Percentiles rank a stretch among this genome's conserved stretches.
Conservation (phyloP, 2,113 vertebrate species). For the Rostratula benghalensis region DNA sequence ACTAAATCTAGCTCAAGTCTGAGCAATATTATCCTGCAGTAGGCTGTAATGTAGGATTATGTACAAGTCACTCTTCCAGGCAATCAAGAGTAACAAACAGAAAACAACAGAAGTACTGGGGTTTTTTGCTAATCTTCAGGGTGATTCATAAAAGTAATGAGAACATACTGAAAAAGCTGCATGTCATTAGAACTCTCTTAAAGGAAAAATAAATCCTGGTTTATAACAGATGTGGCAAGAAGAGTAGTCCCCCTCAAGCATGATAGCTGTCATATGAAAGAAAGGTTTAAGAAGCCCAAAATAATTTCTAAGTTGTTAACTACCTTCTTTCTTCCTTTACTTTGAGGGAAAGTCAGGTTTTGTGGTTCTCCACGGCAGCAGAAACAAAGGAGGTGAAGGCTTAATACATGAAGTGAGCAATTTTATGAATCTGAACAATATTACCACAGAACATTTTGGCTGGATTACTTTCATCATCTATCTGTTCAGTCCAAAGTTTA, state of each 20-base stretch:
- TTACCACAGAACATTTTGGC: neutral
- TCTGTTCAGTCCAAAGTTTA: conserved; percentile 19
- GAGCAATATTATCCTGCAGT: neutral
- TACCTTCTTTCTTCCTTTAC: neutral
- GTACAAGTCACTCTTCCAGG: neutral
- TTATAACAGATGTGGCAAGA: neutral
- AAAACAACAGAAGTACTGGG: neutral
- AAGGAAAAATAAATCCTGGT: neutral
- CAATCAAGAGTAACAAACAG: neutral
- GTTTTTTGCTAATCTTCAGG: neutral
- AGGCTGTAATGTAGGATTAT: neutral
- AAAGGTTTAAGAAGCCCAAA: neutral
- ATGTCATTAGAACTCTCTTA: neutral
- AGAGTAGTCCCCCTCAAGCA: neutral
- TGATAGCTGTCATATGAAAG: neutral
- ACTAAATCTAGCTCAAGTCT: neutral
- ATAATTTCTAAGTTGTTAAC: neutral
- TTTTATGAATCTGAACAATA: neutral
- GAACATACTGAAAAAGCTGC: neutral
- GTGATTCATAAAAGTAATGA: neutral
- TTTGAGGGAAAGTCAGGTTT: neutral
- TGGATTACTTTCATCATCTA: neutral
- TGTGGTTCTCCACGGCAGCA: neutral
- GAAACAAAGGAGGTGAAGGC: neutral
- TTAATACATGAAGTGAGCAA: neutral